Conservation (phyloP, 1,140 invertebrate genomes). For the Oncopodura yosiiana region DNA sequence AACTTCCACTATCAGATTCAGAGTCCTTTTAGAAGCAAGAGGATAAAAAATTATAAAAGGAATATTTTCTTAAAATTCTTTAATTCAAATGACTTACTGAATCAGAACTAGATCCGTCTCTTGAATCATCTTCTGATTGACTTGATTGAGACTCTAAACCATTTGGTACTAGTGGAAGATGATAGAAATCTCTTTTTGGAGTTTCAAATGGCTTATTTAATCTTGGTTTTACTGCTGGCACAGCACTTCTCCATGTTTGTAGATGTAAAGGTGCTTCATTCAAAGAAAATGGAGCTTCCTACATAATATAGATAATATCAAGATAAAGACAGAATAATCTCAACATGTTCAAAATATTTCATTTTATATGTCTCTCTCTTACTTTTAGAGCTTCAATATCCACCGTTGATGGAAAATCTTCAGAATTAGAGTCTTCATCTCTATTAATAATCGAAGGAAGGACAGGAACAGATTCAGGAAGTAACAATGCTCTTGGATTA, state of each 20-base stretch:
- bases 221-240: conserved; percentile 2
- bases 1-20: conserved; percentile 18
- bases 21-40: conserved; percentile 17
- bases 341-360: no score
- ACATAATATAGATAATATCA: no score
- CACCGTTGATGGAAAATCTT: conserved; percentile 29
- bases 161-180: conserved; percentile 1
- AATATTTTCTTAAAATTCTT: neutral
- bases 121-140: conserved; percentile 23
- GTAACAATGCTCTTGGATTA: conserved; percentile 1
- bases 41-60: no score
- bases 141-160: conserved; percentile 10
- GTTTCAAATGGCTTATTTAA: neutral
- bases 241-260: conserved; percentile 23
- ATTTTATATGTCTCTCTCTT: no score
- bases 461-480: conserved; percentile 1
- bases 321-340: no score
- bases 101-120: conserved; percentile 10
- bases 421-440: conserved; percentile 4
- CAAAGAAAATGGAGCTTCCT: neutral
- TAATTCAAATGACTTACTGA: neutral
- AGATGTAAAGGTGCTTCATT: conserved; percentile 9
- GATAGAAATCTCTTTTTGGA: neutral
- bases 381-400: conserved; percentile 34
- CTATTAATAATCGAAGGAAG: neutral